These are phyloP conservation scores for Brenthis hecate DNA, from an alignment of 2,888 invertebrate genomes.

Conservation along the genomic window DNA sequence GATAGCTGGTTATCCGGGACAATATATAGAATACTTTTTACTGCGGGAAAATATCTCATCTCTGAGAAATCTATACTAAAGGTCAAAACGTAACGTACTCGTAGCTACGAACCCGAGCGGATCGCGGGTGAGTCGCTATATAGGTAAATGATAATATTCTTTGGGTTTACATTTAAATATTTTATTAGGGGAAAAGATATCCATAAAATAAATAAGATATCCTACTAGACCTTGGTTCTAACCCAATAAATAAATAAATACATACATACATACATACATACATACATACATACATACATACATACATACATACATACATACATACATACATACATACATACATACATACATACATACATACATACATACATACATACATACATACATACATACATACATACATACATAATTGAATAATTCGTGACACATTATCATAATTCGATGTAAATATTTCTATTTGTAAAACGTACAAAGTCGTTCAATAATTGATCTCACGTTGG, in stretches of 20 bases:
- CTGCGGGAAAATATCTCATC: too few relatives aligned
- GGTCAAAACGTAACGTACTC: too few relatives aligned
- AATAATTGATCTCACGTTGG: conserved; percentile 7
- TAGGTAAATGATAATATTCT: too few relatives aligned
- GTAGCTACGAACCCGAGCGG: too few relatives aligned
- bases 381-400: conserved; percentile 9
- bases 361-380: conserved; percentile 18
- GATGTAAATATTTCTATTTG: conserved; percentile 27
- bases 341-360: conserved; percentile 15
- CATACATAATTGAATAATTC: conserved; percentile 16
- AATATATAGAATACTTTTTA: too few relatives aligned
- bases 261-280: conserved; percentile 15
- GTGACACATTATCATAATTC: conserved; percentile 23
- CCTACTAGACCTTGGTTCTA: conserved; percentile 6
- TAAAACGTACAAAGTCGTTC: conserved; percentile 15
- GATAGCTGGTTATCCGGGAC: too few relatives aligned
- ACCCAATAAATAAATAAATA: too few relatives aligned
- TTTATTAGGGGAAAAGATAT: background rate
- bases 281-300: conserved; percentile 15
- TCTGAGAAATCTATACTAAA: too few relatives aligned
- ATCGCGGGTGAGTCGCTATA: too few relatives aligned
- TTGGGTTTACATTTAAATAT: too few relatives aligned
- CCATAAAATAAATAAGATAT: background rate
- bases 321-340: conserved; percentile 15
- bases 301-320: conserved; percentile 15